Base-by-base conservation (phyloP, 2,888 invertebrate genomes). In the Geophilus truncorum region DNA sequence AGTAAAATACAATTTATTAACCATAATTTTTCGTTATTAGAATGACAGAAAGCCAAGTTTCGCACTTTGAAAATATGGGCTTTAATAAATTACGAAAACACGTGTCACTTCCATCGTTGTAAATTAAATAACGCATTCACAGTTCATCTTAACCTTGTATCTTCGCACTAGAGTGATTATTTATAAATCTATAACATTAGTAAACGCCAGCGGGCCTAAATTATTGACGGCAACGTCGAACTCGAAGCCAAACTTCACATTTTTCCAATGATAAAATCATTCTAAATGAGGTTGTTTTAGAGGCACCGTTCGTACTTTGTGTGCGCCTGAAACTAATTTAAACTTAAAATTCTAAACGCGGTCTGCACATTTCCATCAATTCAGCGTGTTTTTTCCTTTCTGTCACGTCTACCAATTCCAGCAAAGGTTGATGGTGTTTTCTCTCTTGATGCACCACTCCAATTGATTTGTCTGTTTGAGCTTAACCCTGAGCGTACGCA, bases 391-490 rank as follows among this genome's bases (percentile, higher is more conserved):
- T 62, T 62, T 62, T 62, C 57, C 23, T 62, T 62, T 62, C 57
- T 62, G 57, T 62, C 57, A 62, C 57, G 57, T 62, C 57, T n/a
- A 23, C 57, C 57, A 62, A 62, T 62, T 62, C 57, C 57, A 62
- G 57, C 57, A 62, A 62, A 62, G 57, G 57, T 62, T 62, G 57
- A 62, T 62, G 57, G 57, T 23, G 57, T 62, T 62, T 40, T 21
- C 57, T 62, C 57, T 62, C 57, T 62, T 62, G 57, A 23, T 62
- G 57, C 57, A 62, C 57, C 57, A 62, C 57, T 62, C 57, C 57
- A 62, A 62, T 62, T 62, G 57, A 62, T 62, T 62, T 62, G 57
- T 62, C 57, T 62, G 57, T 62, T 62, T 62, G 57, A 62, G 57
- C 57, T 62, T 62, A 62, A 62, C 57, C 57, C 57, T 62, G 57